A percentile compares a stretch with the other conserved stretches of the same genome.
Evolutionary conservation across 2,888 invertebrate genomes (phyloP).

Genomic region (Elaeidobius kamerunicus): DNA sequence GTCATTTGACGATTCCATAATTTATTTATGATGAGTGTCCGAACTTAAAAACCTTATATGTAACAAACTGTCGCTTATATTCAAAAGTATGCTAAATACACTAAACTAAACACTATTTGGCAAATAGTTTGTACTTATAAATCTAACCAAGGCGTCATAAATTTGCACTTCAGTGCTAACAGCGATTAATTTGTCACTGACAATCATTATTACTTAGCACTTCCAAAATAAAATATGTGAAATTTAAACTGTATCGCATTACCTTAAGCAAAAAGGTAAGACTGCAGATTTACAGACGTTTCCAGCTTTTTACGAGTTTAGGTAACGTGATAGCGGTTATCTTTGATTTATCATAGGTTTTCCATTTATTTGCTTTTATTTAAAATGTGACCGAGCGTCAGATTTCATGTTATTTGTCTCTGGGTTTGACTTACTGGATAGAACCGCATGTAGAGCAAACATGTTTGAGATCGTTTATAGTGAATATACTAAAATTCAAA

Average conservation of each 20-base stretch:
- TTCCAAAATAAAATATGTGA: conserved; percentile 1
- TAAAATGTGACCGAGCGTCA: conserved; percentile 1
- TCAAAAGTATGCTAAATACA: neutral
- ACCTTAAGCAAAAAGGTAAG: conserved; percentile 7
- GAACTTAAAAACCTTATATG: neutral
- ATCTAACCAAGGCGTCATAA: conserved; percentile 21
- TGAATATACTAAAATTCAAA: no score
- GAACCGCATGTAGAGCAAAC: neutral
- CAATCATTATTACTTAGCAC: conserved; percentile 25
- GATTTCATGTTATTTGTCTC: neutral
- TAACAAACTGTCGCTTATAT: neutral
- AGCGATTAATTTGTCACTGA: conserved; percentile 24
- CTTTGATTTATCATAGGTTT: conserved; percentile 18
- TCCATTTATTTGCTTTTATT: conserved; percentile 11
- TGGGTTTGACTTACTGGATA: neutral
- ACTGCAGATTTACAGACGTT: conserved; percentile 5
- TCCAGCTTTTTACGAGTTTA: conserved; percentile 10
- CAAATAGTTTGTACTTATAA: conserved; percentile 12
- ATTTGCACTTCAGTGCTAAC: conserved; percentile 23
- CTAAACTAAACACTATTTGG: conserved; percentile 8
- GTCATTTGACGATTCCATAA: conserved; percentile 22
- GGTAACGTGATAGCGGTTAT: conserved; percentile 10
- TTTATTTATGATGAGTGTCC: no score
- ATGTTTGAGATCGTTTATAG: neutral
- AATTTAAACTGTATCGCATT: conserved; percentile 1